A percentile compares a stretch with the other conserved stretches of the same genome.
These are phyloP conservation scores for Numenius phaeopus DNA, from an alignment of 2,797 vertebrate genomes.

Conservation along the genomic window DNA sequence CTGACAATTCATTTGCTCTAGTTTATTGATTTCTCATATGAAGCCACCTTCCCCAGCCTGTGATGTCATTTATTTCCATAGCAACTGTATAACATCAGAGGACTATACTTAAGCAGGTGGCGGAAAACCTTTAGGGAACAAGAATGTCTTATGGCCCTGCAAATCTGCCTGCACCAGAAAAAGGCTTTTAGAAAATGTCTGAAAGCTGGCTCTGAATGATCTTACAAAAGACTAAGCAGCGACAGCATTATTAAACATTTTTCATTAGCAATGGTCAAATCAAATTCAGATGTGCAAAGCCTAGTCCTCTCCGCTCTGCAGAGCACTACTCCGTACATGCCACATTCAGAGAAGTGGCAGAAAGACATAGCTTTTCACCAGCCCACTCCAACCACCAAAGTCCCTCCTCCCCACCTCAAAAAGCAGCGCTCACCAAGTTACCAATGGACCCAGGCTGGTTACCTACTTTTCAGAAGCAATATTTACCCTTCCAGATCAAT, in stretches of 20 bases:
- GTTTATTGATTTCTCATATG: conserved; percentile 44
- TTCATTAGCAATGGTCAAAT: background rate
- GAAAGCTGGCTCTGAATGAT: background rate
- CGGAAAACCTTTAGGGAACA: conserved; percentile 31
- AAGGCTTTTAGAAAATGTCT: background rate
- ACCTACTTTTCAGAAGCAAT: background rate
- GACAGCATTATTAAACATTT: background rate
- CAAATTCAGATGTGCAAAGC: background rate
- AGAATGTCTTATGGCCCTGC: background rate
- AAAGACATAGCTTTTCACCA: background rate
- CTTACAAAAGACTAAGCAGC: background rate
- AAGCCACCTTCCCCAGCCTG: conserved; percentile 2
- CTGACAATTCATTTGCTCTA: conserved; percentile 30
- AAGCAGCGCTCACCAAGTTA: background rate
- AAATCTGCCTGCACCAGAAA: background rate
- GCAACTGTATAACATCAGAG: conserved; percentile 51
- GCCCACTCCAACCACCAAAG: background rate
- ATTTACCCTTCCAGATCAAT: background rate
- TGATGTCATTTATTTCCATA: conserved; percentile 62
- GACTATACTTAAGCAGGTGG: conserved; percentile 1
- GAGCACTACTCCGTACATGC: fast-evolving
- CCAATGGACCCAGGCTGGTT: background rate
- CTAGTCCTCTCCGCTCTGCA: background rate
- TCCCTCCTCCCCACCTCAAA: background rate
- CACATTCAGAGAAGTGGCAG: background rate